phyloP scores from a whole-genome alignment of 2,888 invertebrate genomes.

The Chalcis sispes region DNA sequence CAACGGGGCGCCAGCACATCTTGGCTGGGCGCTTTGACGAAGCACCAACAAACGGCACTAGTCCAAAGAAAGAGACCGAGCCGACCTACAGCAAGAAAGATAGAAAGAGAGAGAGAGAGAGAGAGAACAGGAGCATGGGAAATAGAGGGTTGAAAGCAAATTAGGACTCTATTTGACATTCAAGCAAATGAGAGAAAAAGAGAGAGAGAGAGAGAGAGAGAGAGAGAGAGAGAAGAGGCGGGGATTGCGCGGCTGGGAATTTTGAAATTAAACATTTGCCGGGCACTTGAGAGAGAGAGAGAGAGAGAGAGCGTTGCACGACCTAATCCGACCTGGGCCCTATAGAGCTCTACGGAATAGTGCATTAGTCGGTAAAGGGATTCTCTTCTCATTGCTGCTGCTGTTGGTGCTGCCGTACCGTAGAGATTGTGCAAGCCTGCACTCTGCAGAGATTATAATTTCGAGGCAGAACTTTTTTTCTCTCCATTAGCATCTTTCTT shows the following conservation, averaged over 20 bases:
- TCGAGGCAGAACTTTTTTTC: too few relatives aligned
- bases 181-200: not conserved
- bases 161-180: conserved; percentile 44
- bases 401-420: too few relatives aligned
- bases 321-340: conserved; percentile 12
- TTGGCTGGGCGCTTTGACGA: conserved; percentile 1
- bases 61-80: not conserved
- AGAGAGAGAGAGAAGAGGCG: not conserved
- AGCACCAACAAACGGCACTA: not conserved
- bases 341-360: too few relatives aligned
- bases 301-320: not conserved
- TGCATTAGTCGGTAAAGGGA: conserved; percentile 10
- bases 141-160: conserved; percentile 21
- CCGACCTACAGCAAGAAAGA: not conserved
- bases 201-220: not conserved
- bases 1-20: not conserved
- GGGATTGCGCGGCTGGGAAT: not conserved
- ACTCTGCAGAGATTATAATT: too few relatives aligned
- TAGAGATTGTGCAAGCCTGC: too few relatives aligned
- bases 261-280: conserved; percentile 48
- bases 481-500: too few relatives aligned
- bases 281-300: not conserved
- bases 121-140: not conserved
- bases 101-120: not conserved
- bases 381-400: too few relatives aligned